Evolutionary conservation across 2,888 invertebrate genomes (phyloP).

Genomic region (Calameuta idolon): DNA sequence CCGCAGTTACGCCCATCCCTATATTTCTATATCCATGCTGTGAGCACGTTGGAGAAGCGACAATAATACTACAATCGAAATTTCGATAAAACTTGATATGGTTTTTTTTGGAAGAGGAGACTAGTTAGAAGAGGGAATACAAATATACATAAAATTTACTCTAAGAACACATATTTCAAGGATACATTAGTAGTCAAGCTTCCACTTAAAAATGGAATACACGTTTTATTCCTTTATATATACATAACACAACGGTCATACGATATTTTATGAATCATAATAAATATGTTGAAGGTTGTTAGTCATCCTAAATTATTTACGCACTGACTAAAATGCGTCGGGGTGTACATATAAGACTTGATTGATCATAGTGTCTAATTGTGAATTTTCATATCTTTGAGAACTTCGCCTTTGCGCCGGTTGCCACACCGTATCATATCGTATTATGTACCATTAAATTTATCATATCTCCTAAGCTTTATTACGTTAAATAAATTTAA

Average conservation of each 20-base stretch:
- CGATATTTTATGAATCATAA: conserved; percentile 45
- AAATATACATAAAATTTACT: neutral
- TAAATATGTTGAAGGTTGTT: conserved; percentile 46
- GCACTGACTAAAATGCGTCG: conserved; percentile 38
- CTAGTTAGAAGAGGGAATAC: too few species aligned
- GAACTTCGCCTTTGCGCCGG: conserved; percentile 41
- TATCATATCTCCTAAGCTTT: conserved; percentile 39
- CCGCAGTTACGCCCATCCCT: too few species aligned
- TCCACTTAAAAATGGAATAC: conserved; percentile 47
- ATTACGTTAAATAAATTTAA: conserved; percentile 33
- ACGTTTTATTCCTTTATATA: conserved; percentile 51
- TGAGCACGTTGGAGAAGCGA: too few species aligned
- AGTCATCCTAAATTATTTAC: conserved; percentile 49
- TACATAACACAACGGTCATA: conserved; percentile 55
- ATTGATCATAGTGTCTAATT: conserved; percentile 37
- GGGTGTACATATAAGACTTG: conserved; percentile 40
- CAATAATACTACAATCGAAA: too few species aligned
- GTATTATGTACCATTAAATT: conserved; percentile 26
- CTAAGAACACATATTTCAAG: neutral
- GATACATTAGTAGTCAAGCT: conserved; percentile 12
- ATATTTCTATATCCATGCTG: too few species aligned
- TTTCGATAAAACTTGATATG: too few species aligned
- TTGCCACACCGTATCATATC: conserved; percentile 28
- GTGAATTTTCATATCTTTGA: conserved; percentile 32
- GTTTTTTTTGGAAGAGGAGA: too few species aligned